These are phyloP conservation scores for Trypoxylus dichotomus DNA, from an alignment of 1,140 invertebrate genomes.

Conservation along the genomic window DNA sequence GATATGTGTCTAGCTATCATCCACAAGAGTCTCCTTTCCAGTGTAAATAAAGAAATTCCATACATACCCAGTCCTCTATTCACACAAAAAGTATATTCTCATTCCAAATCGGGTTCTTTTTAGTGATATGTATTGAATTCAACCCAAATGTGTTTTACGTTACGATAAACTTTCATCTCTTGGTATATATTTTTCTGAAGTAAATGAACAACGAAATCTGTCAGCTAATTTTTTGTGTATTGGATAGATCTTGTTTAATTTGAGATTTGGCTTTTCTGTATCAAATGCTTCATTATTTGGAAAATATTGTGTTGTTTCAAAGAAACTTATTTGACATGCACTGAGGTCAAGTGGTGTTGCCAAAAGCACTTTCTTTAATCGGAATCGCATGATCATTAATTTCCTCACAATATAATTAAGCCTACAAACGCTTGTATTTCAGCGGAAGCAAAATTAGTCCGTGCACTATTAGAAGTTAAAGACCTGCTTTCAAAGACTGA, in stretches of 20 bases:
- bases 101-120: constrained; percentile 11
- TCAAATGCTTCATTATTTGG: too few relatives aligned
- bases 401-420: too few relatives aligned
- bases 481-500: too few relatives aligned
- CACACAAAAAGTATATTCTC: neutral
- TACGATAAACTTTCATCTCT: neutral
- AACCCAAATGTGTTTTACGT: neutral
- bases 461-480: too few relatives aligned
- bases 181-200: neutral
- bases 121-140: neutral
- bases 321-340: too few relatives aligned
- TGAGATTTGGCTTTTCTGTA: neutral
- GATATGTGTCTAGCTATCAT: neutral
- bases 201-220: neutral
- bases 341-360: too few relatives aligned
- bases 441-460: too few relatives aligned
- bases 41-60: neutral
- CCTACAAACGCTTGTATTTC: too few relatives aligned
- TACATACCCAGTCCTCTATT: neutral
- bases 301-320: too few relatives aligned
- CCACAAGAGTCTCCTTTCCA: neutral
- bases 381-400: too few relatives aligned
- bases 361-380: too few relatives aligned
- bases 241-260: neutral
- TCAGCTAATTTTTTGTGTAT: neutral